phyloP scores from a whole-genome alignment of 64 coral and sea anemone genomes.

The Orbicella faveolata region DNA sequence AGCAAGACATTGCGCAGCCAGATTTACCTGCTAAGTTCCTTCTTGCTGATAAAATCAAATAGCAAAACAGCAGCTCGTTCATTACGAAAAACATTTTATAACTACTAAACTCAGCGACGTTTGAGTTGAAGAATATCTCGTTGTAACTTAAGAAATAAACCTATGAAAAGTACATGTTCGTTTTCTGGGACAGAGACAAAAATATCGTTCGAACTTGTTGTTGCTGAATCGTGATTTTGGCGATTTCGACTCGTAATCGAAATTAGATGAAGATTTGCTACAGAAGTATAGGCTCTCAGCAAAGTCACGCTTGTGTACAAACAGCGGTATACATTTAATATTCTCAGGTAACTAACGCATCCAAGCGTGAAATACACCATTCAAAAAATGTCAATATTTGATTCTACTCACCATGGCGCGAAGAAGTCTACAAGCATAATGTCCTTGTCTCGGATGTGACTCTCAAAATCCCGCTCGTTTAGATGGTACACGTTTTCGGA shows the following conservation, averaged over 20 bases:
- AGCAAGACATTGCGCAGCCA: too few relatives aligned
- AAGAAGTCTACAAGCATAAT: constrained; percentile 91
- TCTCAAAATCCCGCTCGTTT: constrained; percentile 65
- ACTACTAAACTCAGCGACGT: too few relatives aligned
- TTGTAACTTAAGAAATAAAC: too few relatives aligned
- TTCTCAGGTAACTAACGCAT: background rate
- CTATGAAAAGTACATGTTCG: too few relatives aligned
- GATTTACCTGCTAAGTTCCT: too few relatives aligned
- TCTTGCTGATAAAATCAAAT: too few relatives aligned
- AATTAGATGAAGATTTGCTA: background rate
- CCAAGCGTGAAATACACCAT: constrained; percentile 29
- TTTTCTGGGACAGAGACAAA: too few relatives aligned
- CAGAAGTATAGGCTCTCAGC: background rate
- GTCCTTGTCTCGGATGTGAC: constrained; percentile 73
- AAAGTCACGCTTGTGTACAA: background rate
- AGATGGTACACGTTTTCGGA: constrained; percentile 69
- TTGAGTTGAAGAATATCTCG: too few relatives aligned
- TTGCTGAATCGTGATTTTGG: background rate
- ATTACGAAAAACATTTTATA: too few relatives aligned
- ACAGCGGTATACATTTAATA: background rate
- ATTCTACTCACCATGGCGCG: constrained; percentile 73
- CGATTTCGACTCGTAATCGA: background rate
- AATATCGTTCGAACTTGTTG: too few relatives aligned
- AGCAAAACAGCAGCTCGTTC: too few relatives aligned
- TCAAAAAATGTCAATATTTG: background rate